A percentile compares a stretch with the other conserved stretches of the same genome.
These are phyloP conservation scores for Plecotus auritus DNA, from an alignment of 2,113 vertebrate genomes.

Conservation along the genomic window DNA sequence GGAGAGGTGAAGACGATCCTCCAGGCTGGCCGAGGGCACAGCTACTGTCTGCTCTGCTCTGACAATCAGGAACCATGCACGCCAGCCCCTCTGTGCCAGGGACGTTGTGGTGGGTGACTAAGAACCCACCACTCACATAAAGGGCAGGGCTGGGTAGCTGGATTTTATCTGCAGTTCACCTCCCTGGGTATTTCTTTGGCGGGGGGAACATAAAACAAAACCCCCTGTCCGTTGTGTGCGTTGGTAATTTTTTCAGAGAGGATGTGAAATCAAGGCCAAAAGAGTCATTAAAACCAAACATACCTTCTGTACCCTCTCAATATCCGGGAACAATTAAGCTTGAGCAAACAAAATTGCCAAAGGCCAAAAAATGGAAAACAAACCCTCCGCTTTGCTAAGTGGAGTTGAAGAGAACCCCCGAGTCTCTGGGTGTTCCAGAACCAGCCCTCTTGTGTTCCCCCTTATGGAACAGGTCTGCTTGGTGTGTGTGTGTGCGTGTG, in stretches of 20 bases:
- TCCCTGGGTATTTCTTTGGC: not conserved
- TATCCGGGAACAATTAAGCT: conserved; percentile 68
- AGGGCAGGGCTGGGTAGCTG: not conserved
- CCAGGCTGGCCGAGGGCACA: not conserved
- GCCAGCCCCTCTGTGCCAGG: not conserved
- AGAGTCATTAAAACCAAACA: conserved; percentile 63
- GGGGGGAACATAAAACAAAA: not conserved
- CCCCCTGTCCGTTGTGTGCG: not conserved
- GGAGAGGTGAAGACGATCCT: not conserved
- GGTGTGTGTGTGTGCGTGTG: not conserved
- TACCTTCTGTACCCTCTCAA: conserved; percentile 41
- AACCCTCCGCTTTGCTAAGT: not conserved
- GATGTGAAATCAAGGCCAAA: conserved; percentile 45
- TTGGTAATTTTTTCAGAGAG: not conserved
- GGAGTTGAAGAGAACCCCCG: not conserved
- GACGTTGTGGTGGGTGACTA: not conserved
- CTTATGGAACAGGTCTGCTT: not conserved
- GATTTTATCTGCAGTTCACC: conserved; percentile 13
- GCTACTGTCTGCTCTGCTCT: not conserved
- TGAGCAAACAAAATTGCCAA: conserved; percentile 50
- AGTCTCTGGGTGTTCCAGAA: not conserved
- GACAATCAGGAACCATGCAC: not conserved
- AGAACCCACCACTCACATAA: not conserved
- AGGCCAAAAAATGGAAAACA: conserved; percentile 31
- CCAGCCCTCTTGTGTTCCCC: not conserved